A percentile compares a stretch with the other conserved stretches of the same genome.
Conservation (phyloP, 2,113 vertebrate genomes). For the Chelonoidis abingdonii region DNA sequence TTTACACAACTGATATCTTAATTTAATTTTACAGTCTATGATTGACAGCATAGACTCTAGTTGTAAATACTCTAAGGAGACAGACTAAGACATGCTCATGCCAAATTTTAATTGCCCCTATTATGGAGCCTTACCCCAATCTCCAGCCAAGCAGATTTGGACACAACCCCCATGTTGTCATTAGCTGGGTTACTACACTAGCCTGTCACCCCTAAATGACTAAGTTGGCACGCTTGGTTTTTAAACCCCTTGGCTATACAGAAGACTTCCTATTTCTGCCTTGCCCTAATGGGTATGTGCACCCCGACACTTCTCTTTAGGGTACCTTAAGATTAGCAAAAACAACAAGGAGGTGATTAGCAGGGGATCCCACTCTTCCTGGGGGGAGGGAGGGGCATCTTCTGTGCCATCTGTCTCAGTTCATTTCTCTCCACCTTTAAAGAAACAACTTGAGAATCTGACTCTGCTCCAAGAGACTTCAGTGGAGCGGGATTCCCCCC, state of each 20-base stretch:
- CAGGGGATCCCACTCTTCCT: constrained; percentile 19
- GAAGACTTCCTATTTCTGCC: neutral
- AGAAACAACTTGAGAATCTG: constrained; percentile 23
- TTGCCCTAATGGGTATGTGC: neutral
- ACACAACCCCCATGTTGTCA: rapidly evolving
- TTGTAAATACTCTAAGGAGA: neutral
- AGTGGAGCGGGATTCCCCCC: neutral
- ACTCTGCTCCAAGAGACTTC: neutral
- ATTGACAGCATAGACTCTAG: neutral
- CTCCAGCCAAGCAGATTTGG: neutral
- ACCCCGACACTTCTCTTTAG: neutral
- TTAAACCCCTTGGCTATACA: neutral
- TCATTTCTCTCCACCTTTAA: neutral
- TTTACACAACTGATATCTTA: neutral
- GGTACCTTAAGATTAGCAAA: too few species aligned
- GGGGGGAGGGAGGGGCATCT: neutral
- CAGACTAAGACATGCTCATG: rapidly evolving
- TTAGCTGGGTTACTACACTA: neutral
- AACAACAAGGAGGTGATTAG: neutral
- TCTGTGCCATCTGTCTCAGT: constrained; percentile 45
- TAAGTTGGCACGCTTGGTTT: neutral
- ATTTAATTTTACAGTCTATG: neutral
- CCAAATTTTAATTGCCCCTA: neutral
- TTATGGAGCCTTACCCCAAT: rapidly evolving
- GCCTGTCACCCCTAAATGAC: rapidly evolving